A percentile compares a stretch with the other conserved stretches of the same genome.
phyloP scores from a whole-genome alignment of 1,140 invertebrate species.

The Steinernema khuongi region DNA sequence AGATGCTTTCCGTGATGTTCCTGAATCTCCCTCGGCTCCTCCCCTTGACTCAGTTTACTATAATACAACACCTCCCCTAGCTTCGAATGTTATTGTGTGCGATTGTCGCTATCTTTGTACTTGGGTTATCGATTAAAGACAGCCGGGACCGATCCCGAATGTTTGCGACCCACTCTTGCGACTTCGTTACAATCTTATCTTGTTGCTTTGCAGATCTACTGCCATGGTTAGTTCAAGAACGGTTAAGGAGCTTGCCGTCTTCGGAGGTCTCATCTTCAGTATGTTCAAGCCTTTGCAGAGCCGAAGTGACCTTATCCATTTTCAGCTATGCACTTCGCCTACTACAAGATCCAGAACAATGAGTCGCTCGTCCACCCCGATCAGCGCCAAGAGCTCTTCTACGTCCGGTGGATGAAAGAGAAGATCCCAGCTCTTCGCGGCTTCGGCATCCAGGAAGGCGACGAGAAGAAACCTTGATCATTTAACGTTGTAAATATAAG shows the following conservation, averaged over 20 bases:
- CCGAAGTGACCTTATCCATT: not conserved
- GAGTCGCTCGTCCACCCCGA: not conserved
- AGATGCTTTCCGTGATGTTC: too few species aligned
- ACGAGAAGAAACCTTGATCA: not conserved
- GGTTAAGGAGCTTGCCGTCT: not conserved
- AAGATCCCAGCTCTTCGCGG: not conserved
- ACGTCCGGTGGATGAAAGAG: not conserved
- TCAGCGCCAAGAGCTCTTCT: not conserved
- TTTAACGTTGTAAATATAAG: not conserved
- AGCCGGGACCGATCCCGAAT: not conserved
- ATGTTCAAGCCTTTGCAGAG: not conserved
- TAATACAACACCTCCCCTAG: too few species aligned
- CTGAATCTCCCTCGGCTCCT: not conserved
- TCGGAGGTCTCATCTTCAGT: constrained; percentile 1
- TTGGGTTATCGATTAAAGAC: not conserved
- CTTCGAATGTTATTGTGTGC: not conserved
- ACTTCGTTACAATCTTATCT: not conserved
- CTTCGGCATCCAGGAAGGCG: not conserved
- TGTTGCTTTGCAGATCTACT: not conserved
- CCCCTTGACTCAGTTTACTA: too few species aligned
- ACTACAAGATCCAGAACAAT: constrained; percentile 8
- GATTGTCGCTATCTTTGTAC: not conserved
- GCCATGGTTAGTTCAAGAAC: not conserved
- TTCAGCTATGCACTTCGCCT: constrained; percentile 1
- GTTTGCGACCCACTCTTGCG: not conserved